Conservation (phyloP, 2,888 invertebrate genomes). For the Perizoma flavofasciatum region DNA sequence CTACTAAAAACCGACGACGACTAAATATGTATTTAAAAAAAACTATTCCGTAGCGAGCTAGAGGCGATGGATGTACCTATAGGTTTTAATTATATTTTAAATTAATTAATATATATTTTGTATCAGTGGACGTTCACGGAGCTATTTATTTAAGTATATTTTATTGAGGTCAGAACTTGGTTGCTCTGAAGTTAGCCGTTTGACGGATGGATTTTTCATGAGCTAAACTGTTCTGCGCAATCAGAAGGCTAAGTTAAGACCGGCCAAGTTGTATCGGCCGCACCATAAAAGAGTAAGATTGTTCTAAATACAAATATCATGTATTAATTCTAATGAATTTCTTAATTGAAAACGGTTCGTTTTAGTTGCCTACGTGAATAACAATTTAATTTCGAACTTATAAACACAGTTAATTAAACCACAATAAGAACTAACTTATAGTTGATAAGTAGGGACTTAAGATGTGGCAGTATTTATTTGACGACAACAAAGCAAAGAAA, state of each 20-base stretch:
- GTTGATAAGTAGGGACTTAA: too few species aligned
- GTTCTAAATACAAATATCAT: constrained; percentile 78
- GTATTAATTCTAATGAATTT: constrained; percentile 52
- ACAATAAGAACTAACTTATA: too few species aligned
- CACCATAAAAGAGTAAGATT: constrained; percentile 48
- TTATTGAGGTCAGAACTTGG: constrained; percentile 60
- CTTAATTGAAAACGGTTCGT: constrained; percentile 27
- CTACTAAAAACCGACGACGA: constrained; percentile 40
- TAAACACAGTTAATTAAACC: too few species aligned
- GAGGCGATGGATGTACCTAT: constrained; percentile 58
- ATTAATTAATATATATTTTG: constrained; percentile 69
- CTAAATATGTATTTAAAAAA: constrained; percentile 42
- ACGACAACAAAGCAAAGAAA: too few species aligned
- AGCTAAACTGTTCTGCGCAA: too few species aligned
- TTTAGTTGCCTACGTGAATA: neutral
- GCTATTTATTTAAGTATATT: constrained; percentile 69
- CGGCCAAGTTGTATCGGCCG: too few species aligned
- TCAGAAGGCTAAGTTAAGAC: too few species aligned
- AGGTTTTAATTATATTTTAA: constrained; percentile 61
- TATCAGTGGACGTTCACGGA: constrained; percentile 72
- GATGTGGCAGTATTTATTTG: too few species aligned
- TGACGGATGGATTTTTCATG: too few species aligned
- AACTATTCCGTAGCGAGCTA: constrained; percentile 50
- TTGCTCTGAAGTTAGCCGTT: too few species aligned
- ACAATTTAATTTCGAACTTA: neutral